Evolutionary conservation across 2,888 invertebrate species (phyloP), one percentile per base, ranked within the genome.

Genomic region (Globia sparganii): DNA sequence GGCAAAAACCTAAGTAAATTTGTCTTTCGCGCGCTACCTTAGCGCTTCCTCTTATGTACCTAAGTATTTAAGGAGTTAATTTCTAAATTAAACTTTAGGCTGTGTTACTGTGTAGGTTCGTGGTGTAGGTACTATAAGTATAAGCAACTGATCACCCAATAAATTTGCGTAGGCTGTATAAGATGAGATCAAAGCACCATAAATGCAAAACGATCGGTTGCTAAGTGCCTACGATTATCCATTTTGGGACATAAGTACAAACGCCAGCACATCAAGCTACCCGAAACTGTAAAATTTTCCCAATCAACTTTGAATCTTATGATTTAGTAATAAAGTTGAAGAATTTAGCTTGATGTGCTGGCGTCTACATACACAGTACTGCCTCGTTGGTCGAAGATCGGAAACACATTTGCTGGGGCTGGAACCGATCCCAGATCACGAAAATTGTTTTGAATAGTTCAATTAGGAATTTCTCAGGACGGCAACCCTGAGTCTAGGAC

Each of bases 111-210:
- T n/a, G n/a, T n/a, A n/a, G n/a, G n/a, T n/a, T n/a, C n/a, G n/a
- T n/a, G n/a, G n/a, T n/a, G n/a, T n/a, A n/a, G n/a, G n/a, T 58
- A 6, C 43, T 18, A 21, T 8, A 49, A 58, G 34, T 77, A 43
- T 43, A 53, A 40, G n/a, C 34, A 25, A n/a, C 25, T 18, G 40
- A 78, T 64, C 65, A 65, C 58, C 49, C 58, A 70, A 58, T n/a
- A 65, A 15, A 34, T 31, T 46, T 37, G 18, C n/a, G 21, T 58
- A 6, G 31, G 31, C 31, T 25, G 58, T 34, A 58, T 49, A 78
- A 65, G 4, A 56, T 58, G 67, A 67, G 56, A 49, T 40, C 40
- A 31, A 81, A 15, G 6, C 46, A 28, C 15, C 21, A 25, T 25
- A 49, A 28, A 31, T 40, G 37, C 15, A 62, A 1, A 34, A 28